Percentiles rank a stretch among this genome's conserved stretches.
phyloP scores from a whole-genome alignment of 1,140 invertebrate genomes.

The Philotrypesis tridentata region DNA sequence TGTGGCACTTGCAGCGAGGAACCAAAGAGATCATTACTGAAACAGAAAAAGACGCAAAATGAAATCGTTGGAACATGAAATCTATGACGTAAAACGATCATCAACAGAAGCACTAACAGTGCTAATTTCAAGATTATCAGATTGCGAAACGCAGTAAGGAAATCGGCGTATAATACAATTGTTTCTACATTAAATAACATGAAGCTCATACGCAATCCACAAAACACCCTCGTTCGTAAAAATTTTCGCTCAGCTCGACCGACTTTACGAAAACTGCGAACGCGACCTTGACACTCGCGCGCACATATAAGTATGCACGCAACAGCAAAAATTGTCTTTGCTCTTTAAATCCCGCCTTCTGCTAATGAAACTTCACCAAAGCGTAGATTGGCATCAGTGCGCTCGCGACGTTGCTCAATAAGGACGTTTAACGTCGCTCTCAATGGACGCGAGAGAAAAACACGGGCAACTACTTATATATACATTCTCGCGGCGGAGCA shows the following conservation, averaged over 20 bases:
- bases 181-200: background rate
- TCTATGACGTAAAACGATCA: background rate
- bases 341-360: background rate
- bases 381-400: background rate
- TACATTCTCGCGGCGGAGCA: background rate
- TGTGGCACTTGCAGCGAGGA: constrained; percentile 54
- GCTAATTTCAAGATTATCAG: background rate
- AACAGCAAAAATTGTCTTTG: background rate
- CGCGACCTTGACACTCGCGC: background rate
- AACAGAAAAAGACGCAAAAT: constrained; percentile 3
- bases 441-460: background rate
- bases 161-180: background rate
- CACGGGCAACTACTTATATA: background rate
- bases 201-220: background rate
- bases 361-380: background rate
- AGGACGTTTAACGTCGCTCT: background rate
- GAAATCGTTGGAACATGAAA: background rate
- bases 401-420: background rate
- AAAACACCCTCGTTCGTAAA: background rate
- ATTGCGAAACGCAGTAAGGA: background rate
- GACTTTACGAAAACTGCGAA: background rate
- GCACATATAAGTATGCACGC: too few species aligned
- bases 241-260: background rate
- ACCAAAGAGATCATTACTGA: constrained; percentile 64
- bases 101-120: background rate